Evolutionary conservation across 1,140 invertebrate species (phyloP).

Genomic region (Zaprionus camerounensis): DNA sequence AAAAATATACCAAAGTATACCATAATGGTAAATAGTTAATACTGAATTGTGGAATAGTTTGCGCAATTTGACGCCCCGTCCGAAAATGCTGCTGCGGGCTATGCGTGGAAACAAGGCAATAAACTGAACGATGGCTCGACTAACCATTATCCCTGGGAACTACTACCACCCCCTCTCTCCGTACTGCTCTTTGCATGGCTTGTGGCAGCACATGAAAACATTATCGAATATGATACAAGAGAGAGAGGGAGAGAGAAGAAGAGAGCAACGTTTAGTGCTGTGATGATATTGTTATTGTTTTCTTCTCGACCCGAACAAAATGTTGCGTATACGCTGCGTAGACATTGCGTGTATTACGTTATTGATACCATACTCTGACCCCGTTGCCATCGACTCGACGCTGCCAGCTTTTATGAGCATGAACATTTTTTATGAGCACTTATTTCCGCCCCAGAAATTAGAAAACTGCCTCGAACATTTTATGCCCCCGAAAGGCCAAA

Average conservation of each 20-base stretch:
- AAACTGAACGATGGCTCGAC: constrained; percentile 47
- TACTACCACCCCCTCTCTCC: neutral
- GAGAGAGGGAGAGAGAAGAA: neutral
- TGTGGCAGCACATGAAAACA: constrained; percentile 56
- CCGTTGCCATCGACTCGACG: neutral
- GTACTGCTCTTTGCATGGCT: neutral
- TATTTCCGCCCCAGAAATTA: constrained; percentile 84
- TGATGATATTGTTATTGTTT: constrained; percentile 51
- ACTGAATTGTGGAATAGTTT: constrained; percentile 9
- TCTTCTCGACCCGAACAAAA: constrained; percentile 7
- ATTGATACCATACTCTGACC: constrained; percentile 19
- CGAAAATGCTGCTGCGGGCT: constrained; percentile 11
- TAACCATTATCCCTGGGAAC: neutral
- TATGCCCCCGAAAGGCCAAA: constrained; percentile 44
- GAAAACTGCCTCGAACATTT: constrained; percentile 69
- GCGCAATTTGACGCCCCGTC: neutral
- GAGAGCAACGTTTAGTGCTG: constrained; percentile 55
- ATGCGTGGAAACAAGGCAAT: constrained; percentile 34
- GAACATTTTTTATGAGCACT: constrained; percentile 81
- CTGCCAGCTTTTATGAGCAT: constrained; percentile 59
- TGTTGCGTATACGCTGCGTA: constrained; percentile 31
- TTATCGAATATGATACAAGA: constrained; percentile 64
- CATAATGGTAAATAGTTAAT: constrained; percentile 4
- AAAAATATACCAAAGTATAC: neutral
- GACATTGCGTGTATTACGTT: constrained; percentile 14